Evolutionary conservation across 2,797 vertebrate species (phyloP).

Genomic region (Gobionotothen gibberifrons): DNA sequence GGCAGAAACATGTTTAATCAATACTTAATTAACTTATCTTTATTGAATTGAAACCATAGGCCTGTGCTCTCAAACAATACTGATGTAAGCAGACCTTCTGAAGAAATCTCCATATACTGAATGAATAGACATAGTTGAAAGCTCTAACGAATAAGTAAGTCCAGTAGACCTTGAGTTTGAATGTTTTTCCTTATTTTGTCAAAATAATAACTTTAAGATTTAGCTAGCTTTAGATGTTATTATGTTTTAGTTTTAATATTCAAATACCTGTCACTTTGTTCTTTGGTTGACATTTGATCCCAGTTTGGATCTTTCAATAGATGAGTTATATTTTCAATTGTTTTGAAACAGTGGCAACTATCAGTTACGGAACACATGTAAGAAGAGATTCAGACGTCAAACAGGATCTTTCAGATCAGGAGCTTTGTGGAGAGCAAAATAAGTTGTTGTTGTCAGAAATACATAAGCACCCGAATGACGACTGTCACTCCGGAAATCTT

Average conservation of each 20-base stretch:
- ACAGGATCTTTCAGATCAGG: neutral
- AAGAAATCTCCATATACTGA: neutral
- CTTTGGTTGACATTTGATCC: neutral
- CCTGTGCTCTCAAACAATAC: neutral
- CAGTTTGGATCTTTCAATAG: neutral
- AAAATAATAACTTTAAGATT: neutral
- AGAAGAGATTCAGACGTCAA: neutral
- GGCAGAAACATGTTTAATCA: neutral
- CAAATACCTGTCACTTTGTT: neutral
- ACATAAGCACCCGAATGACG: constrained; percentile 23
- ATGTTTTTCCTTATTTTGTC: neutral
- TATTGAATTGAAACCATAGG: neutral
- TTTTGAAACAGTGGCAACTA: neutral
- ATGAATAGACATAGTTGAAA: neutral
- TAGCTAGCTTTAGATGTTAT: neutral
- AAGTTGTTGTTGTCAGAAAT: constrained; percentile 17
- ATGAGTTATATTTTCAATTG: neutral
- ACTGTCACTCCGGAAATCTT: constrained; percentile 46
- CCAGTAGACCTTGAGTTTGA: neutral
- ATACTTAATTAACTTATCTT: neutral
- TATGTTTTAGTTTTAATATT: neutral
- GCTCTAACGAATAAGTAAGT: neutral
- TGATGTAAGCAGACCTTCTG: neutral
- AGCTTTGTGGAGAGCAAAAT: neutral
- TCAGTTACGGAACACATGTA: neutral